Conservation (phyloP, 2,797 vertebrate genomes). For the Ptychobarbus kaznakovi region DNA sequence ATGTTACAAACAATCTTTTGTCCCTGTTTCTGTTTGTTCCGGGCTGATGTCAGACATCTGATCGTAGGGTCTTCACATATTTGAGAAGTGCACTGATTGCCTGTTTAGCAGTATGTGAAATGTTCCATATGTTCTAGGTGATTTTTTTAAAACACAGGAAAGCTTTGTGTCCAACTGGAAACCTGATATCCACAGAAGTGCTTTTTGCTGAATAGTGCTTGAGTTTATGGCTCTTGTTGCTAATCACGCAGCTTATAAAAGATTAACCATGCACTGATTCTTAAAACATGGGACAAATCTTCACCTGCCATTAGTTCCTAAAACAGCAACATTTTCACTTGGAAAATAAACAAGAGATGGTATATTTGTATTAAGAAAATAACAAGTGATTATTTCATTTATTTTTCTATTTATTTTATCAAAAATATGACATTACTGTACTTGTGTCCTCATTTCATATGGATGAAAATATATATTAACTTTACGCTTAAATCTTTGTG, state of each 20-base stretch:
- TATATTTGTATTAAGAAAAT: not conserved
- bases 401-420: not conserved
- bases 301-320: not conserved
- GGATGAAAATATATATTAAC: too few species aligned
- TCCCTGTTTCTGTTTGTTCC: not conserved
- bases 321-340: conserved; percentile 1
- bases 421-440: not conserved
- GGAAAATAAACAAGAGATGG: not conserved
- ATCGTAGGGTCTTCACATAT: not conserved
- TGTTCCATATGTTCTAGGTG: conserved; percentile 25
- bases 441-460: too few species aligned
- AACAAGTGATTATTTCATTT: too few species aligned
- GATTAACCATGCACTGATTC: not conserved
- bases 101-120: conserved; percentile 24
- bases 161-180: conserved; percentile 44
- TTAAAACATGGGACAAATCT: not conserved
- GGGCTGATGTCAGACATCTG: not conserved
- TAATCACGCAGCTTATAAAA: conserved; percentile 15
- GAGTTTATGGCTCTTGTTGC: not conserved
- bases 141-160: conserved; percentile 40
- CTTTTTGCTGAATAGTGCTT: conserved; percentile 16
- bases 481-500: not conserved
- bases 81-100: conserved; percentile 44
- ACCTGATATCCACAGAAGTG: conserved; percentile 32
- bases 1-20: conserved; percentile 8